Conservation (phyloP, 2,888 invertebrate species). For the Leptogaster cylindrica region DNA sequence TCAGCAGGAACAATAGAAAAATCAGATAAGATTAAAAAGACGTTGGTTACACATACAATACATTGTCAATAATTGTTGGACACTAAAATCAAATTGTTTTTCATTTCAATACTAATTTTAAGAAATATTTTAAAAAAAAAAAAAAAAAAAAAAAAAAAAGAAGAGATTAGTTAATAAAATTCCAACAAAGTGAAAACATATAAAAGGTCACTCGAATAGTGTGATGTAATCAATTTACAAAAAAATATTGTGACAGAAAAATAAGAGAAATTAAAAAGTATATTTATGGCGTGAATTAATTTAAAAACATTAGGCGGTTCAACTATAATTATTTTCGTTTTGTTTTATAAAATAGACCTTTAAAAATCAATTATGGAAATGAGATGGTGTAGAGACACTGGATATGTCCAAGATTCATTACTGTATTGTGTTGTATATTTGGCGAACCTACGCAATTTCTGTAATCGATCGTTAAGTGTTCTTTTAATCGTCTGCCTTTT, state of each 20-base stretch:
- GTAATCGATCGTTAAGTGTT: slow-evolving; percentile 19
- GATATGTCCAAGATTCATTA: slow-evolving; percentile 16
- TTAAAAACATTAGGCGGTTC: too few species aligned
- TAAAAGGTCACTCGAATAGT: neutral
- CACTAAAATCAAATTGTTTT: too few species aligned
- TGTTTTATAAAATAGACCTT: neutral
- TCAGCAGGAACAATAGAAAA: neutral
- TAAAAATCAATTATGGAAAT: slow-evolving; percentile 31
- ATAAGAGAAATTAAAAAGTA: too few species aligned
- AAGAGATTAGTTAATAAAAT: neutral
- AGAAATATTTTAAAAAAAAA: too few species aligned
- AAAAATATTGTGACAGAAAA: too few species aligned
- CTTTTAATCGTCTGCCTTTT: slow-evolving; percentile 8
- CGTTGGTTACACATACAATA: neutral
- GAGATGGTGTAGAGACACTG: neutral
- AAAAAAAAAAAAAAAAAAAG: too few species aligned
- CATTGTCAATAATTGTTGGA: neutral
- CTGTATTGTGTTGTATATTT: neutral
- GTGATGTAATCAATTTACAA: slow-evolving; percentile 27
- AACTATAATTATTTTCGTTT: neutral
- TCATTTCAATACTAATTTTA: too few species aligned
- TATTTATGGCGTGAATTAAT: too few species aligned
- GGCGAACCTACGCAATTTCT: slow-evolving; percentile 1
- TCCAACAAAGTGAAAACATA: neutral
- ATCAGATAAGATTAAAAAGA: neutral